Percentiles rank a stretch among this genome's conserved stretches.
Conservation (phyloP, 1,140 invertebrate genomes). For the Drosophila sp. region DNA sequence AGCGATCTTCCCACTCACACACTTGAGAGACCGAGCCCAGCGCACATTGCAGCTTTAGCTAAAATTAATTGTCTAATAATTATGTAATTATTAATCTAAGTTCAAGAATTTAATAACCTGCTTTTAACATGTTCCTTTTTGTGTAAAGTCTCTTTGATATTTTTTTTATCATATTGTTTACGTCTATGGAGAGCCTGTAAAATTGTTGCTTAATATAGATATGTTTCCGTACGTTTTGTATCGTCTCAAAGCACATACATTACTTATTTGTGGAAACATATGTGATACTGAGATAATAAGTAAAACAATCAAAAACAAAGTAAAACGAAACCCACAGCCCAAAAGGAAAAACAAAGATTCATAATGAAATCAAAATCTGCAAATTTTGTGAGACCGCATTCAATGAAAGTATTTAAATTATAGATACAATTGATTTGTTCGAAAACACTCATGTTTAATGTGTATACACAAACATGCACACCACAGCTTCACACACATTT, state of each 20-base stretch:
- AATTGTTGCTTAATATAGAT: constrained; percentile 73
- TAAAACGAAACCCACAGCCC: constrained; percentile 36
- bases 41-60: constrained; percentile 53
- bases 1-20: constrained; percentile 40
- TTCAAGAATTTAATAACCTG: constrained; percentile 28
- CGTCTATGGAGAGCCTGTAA: constrained; percentile 54
- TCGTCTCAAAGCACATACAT: constrained; percentile 50
- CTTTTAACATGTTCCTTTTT: constrained; percentile 55
- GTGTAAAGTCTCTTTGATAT: constrained; percentile 32
- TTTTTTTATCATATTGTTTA: constrained; percentile 37
- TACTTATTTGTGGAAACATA: constrained; percentile 69
- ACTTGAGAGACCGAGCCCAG: constrained; percentile 20
- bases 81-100: constrained; percentile 37
- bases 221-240: constrained; percentile 68
- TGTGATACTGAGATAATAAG: constrained; percentile 84
- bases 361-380: constrained; percentile 39
- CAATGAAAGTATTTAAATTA: constrained; percentile 34
- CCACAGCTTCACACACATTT: constrained; percentile 12
- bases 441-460: constrained; percentile 38
- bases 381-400: constrained; percentile 62
- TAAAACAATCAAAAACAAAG: constrained; percentile 62
- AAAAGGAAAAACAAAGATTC: constrained; percentile 15
- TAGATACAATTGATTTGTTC: constrained; percentile 39
- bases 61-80: constrained; percentile 46
- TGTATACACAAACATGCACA: constrained; percentile 21